Conservation (phyloP, 2,888 invertebrate genomes). For the Xestia rhomboidea region DNA sequence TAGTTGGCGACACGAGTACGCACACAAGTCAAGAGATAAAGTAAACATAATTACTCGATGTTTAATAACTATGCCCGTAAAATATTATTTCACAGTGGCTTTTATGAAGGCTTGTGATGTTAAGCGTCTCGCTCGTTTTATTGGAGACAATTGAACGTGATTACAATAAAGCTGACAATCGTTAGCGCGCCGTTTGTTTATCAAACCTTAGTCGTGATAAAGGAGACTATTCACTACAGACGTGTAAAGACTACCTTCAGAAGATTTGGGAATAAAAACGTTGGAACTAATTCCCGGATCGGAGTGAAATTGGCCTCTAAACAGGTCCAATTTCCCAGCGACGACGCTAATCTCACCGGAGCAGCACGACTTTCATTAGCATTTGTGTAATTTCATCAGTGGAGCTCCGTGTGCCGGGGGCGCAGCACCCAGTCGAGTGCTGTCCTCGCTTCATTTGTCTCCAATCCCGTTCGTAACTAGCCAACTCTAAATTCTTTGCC, state of each 20-base stretch:
- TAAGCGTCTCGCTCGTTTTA: conserved; percentile 39
- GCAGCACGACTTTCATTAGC: conserved; percentile 86
- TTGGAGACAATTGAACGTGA: conserved; percentile 19
- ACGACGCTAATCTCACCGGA: conserved; percentile 82
- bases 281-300: conserved; percentile 68
- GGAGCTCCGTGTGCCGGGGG: conserved; percentile 71
- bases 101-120: conserved; percentile 36
- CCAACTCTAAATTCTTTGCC: conserved; percentile 69
- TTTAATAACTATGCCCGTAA: conserved; percentile 42
- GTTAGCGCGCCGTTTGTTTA: conserved; percentile 48
- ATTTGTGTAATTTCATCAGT: conserved; percentile 87
- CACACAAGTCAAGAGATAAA: conserved; percentile 56
- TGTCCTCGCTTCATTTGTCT: conserved; percentile 79
- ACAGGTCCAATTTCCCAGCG: conserved; percentile 82
- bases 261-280: conserved; percentile 46
- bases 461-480: conserved; percentile 76
- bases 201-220: conserved; percentile 32
- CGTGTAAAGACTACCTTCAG: conserved; percentile 49
- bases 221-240: conserved; percentile 32
- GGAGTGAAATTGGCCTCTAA: conserved; percentile 78
- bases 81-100: conserved; percentile 37
- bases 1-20: conserved; percentile 50
- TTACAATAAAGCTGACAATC: conserved; percentile 34
- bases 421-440: conserved; percentile 61
- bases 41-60: conserved; percentile 48